A percentile compares a stretch with the other conserved stretches of the same genome.
Conservation (phyloP, 2,888 invertebrate genomes). For the Dasypogon diadema region DNA sequence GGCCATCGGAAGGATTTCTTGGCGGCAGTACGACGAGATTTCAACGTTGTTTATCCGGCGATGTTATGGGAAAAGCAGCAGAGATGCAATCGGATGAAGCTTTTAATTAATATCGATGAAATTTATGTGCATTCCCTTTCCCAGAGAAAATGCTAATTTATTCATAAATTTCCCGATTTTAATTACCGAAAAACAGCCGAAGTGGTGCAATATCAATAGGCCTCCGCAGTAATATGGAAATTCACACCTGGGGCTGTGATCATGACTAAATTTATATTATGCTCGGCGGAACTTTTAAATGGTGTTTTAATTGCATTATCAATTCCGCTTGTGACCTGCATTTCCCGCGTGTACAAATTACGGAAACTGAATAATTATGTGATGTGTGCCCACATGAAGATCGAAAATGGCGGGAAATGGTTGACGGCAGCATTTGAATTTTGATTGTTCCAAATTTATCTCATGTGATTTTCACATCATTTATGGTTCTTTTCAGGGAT, state of each 20-base stretch:
- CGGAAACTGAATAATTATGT: too few relatives aligned
- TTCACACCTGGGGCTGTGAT: not conserved
- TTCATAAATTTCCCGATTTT: not conserved
- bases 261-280: not conserved
- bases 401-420: too few relatives aligned
- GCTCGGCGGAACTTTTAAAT: not conserved
- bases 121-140: not conserved
- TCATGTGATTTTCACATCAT: too few relatives aligned
- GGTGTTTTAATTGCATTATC: not conserved
- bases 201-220: not conserved
- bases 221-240: not conserved
- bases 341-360: not conserved
- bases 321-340: not conserved
- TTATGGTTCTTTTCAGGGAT: too few relatives aligned
- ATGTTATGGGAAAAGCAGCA: constrained; percentile 4
- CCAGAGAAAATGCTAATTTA: not conserved
- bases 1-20: constrained; percentile 13
- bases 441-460: too few relatives aligned
- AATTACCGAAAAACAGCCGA: not conserved
- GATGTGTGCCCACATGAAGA: too few relatives aligned
- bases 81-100: not conserved
- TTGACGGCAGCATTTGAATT: too few relatives aligned
- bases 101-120: constrained; percentile 25
- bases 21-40: not conserved
- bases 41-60: constrained; percentile 3